A percentile compares a stretch with the other conserved stretches of the same genome.
Evolutionary conservation across 2,888 invertebrate species (phyloP).

Genomic region (Aporophyla lueneburgensis): DNA sequence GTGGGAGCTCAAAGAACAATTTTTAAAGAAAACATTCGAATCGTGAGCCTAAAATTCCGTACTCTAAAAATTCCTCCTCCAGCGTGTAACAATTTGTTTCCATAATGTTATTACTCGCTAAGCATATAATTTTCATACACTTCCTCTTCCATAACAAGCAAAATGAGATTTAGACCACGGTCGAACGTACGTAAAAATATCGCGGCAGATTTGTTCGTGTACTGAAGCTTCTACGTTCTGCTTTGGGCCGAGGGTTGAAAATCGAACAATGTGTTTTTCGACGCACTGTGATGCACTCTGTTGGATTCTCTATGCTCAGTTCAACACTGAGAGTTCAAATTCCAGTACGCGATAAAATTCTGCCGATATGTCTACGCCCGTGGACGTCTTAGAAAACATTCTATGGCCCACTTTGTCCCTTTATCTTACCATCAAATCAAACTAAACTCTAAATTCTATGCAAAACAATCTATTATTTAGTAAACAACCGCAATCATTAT

Average conservation of each 20-base stretch:
- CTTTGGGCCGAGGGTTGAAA: too few species aligned
- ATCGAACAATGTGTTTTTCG: too few species aligned
- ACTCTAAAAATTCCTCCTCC: background rate
- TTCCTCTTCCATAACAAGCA: slow-evolving; percentile 8
- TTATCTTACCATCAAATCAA: slow-evolving; percentile 37
- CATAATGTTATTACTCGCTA: slow-evolving; percentile 30
- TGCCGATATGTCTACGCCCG: too few species aligned
- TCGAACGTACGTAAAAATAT: too few species aligned
- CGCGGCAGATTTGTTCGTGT: too few species aligned
- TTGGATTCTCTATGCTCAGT: too few species aligned
- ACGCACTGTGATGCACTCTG: too few species aligned
- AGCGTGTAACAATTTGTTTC: slow-evolving; percentile 34
- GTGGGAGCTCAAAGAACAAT: too few species aligned
- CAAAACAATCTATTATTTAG: slow-evolving; percentile 63
- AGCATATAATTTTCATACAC: slow-evolving; percentile 44
- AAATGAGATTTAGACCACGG: background rate
- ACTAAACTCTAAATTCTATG: slow-evolving; percentile 49
- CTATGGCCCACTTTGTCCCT: slow-evolving; percentile 2
- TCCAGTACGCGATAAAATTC: too few species aligned
- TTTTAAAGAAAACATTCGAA: too few species aligned
- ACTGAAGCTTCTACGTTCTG: too few species aligned
- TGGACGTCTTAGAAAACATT: slow-evolving; percentile 2
- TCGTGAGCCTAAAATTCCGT: background rate
- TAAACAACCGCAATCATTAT: slow-evolving; percentile 56
- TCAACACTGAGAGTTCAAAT: too few species aligned